A percentile compares a stretch with the other conserved stretches of the same genome.
Conservation (phyloP, 2,888 invertebrate species). For the Zeuzera pyrina region DNA sequence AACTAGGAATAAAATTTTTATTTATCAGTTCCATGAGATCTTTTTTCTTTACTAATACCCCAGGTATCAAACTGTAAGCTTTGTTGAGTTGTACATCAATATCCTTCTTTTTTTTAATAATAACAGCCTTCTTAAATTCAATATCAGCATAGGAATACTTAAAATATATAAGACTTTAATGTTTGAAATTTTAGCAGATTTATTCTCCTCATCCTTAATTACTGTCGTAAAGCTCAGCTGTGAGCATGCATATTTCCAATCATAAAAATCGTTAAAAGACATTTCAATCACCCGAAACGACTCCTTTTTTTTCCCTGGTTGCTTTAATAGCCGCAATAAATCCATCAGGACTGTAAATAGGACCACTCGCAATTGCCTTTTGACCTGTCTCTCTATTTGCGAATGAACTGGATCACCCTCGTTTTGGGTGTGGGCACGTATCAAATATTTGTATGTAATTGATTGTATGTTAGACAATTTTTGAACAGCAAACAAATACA, state of each 20-base stretch:
- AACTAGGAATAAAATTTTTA: too few relatives aligned
- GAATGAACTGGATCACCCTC: too few relatives aligned
- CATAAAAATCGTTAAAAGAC: constrained; percentile 16
- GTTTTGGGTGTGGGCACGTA: too few relatives aligned
- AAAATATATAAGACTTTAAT: constrained; percentile 2
- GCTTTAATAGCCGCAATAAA: constrained; percentile 5
- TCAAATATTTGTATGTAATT: too few relatives aligned
- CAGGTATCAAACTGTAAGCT: too few relatives aligned
- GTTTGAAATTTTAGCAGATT: constrained; percentile 9
- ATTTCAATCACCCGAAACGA: constrained; percentile 6
- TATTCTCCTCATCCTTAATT: constrained; percentile 14
- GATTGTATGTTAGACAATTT: neutral
- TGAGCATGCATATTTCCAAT: constrained; percentile 15
- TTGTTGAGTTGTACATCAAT: too few relatives aligned
- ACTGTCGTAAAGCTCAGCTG: constrained; percentile 16
- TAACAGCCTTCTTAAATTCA: too few relatives aligned
- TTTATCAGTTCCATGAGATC: too few relatives aligned
- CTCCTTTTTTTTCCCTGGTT: neutral
- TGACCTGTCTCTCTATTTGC: too few relatives aligned
- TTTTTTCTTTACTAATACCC: too few relatives aligned
- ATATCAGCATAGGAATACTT: neutral
- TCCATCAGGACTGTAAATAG: constrained; percentile 4
- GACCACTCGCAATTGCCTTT: constrained; percentile 1
- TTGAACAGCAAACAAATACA: constrained; percentile 3
- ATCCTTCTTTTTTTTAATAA: too few relatives aligned